Evolutionary conservation across 1,140 invertebrate genomes (phyloP), one percentile per base, ranked within the genome.

Genomic region (Neotoxoptera formosana): DNA sequence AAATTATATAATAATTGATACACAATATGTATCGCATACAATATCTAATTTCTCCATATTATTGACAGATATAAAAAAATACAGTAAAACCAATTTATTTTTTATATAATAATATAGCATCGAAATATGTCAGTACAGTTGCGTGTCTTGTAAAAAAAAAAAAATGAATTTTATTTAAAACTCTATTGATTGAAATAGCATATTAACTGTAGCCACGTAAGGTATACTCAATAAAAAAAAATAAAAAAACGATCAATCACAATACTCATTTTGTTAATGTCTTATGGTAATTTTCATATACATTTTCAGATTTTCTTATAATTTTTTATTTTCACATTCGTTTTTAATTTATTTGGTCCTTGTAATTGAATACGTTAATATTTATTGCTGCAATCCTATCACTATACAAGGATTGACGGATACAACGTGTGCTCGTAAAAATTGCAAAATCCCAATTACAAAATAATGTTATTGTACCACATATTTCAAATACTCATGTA

Each of bases 71-170:
- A 30, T 76, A n/a, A n/a, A 76, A 76, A 76, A 17, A 20, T n/a
- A 76, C 6, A 76, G 60, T n/a, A 76, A 67, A 76, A 76, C n/a
- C 60, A n/a, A 76, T 76, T 76, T n/a, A 76, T 30, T 11, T 76
- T n/a, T 30, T 87, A 87, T 87, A 30, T 87, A 87, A 87, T 87
- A 87, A 87, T 48, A 87, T 87, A n/a, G 84, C 48, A 87, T 47
- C 25, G 11, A 87, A 87, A 87, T n/a, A 47, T 45, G 84, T 45
- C 23, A 45, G 23, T 87, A 87, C n/a, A 87, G 41, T 87, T 87
- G 84, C 84, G 84, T 87, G 84, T 87, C n/a, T 45, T 17, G 25
- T 25, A 45, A 76, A 34, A n/a, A n/a, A 76, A 76, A 76, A 76
- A 30, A 48, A 86, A 47, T 30, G 1, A 1, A 30, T 47, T 87